phyloP scores from a whole-genome alignment of 2,797 vertebrate genomes.

The Lophius americanus region DNA sequence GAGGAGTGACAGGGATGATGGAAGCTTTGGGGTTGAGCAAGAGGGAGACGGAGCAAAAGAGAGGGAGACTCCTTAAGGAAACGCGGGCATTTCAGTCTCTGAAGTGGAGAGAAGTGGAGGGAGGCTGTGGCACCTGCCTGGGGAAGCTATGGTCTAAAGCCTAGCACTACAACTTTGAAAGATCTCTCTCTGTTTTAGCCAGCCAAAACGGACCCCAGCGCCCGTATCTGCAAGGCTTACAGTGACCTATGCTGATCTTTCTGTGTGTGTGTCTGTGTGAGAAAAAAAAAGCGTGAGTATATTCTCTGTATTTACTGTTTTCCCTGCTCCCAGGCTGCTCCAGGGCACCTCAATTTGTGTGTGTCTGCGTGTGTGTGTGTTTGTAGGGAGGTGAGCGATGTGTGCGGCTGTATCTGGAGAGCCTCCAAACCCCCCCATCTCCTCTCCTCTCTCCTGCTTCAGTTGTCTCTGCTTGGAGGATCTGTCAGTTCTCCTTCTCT shows the following conservation, averaged over 20 bases:
- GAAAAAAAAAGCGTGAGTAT: constrained; percentile 65
- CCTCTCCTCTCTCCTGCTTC: constrained; percentile 72
- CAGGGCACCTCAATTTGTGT: constrained; percentile 73
- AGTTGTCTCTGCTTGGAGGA: constrained; percentile 78
- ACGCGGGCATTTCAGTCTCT: constrained; percentile 64
- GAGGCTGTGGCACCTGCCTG: constrained; percentile 65
- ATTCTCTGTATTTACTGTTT: constrained; percentile 77
- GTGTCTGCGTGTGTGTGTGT: constrained; percentile 36
- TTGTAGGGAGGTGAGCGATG: constrained; percentile 72
- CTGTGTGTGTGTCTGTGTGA: constrained; percentile 55
- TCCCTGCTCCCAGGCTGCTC: constrained; percentile 78
- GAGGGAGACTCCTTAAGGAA: constrained; percentile 76
- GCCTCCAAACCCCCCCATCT: constrained; percentile 80
- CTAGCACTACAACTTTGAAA: constrained; percentile 74
- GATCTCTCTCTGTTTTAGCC: constrained; percentile 73
- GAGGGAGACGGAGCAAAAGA: constrained; percentile 49
- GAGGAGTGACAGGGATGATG: constrained; percentile 57
- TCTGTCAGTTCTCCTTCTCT: constrained; percentile 79
- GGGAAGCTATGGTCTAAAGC: constrained; percentile 68
- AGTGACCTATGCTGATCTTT: constrained; percentile 81
- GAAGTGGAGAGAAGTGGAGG: constrained; percentile 64
- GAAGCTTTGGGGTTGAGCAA: constrained; percentile 40
- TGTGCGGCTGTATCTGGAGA: constrained; percentile 84
- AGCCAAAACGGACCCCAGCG: constrained; percentile 76
- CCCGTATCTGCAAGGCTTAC: constrained; percentile 80